These are phyloP conservation scores for Sinonovacula constricta DNA, from an alignment of 1,140 invertebrate species.

Conservation along the genomic window DNA sequence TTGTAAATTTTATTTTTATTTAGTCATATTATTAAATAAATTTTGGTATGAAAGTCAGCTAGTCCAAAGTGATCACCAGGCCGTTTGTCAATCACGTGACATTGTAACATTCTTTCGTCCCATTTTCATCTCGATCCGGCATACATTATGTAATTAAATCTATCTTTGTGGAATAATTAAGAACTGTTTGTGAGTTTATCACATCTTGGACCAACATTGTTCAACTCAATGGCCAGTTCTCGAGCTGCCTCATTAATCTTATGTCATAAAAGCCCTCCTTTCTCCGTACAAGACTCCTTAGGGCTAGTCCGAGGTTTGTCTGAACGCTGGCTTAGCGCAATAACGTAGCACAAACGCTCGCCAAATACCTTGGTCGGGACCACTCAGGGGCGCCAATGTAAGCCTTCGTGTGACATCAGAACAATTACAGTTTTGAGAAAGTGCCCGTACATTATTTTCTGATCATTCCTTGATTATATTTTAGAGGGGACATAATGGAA, in stretches of 20 bases:
- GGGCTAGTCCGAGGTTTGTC: too few species aligned
- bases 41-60: too few species aligned
- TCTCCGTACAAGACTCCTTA: too few species aligned
- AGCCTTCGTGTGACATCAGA: conserved; percentile 37
- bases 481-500: conserved; percentile 45
- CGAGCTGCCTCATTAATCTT: conserved; percentile 52
- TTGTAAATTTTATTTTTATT: too few species aligned
- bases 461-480: conserved; percentile 54
- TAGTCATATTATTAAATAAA: too few species aligned
- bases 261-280: conserved; percentile 38
- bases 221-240: conserved; percentile 37
- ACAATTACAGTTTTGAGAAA: conserved; percentile 49
- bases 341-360: conserved; percentile 12
- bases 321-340: too few species aligned
- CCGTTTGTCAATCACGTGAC: too few species aligned
- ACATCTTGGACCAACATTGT: conserved; percentile 40
- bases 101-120: too few species aligned
- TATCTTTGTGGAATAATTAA: too few species aligned
- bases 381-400: conserved; percentile 35
- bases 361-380: conserved; percentile 46
- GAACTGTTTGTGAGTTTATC: conserved; percentile 40
- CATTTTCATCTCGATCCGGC: too few species aligned
- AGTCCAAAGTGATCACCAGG: too few species aligned
- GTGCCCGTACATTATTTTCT: conserved; percentile 53
- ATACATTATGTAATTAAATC: too few species aligned